These are phyloP conservation scores for Piprites chloris DNA, from an alignment of 2,113 vertebrate species.

Conservation along the genomic window DNA sequence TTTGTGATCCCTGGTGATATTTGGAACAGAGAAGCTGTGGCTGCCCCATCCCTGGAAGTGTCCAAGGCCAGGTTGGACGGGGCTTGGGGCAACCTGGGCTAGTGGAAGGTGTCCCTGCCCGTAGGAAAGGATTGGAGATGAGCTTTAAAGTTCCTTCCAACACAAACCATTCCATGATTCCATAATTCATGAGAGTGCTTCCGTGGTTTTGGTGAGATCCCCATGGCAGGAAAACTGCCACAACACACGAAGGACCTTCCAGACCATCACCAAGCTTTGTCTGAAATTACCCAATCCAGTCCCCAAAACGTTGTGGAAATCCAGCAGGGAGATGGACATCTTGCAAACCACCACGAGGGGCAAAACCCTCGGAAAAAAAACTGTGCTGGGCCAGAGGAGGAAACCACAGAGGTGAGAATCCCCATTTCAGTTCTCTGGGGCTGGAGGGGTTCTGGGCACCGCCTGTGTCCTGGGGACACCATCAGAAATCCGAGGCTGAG, in stretches of 20 bases:
- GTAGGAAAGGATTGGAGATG: background rate
- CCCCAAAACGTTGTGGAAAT: background rate
- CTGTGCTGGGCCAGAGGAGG: background rate
- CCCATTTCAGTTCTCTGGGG: background rate
- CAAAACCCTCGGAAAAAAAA: background rate
- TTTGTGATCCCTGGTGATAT: background rate
- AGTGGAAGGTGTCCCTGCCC: background rate
- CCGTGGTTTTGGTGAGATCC: background rate
- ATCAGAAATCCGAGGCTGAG: background rate
- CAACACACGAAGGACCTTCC: background rate
- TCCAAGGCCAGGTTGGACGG: background rate
- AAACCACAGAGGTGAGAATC: background rate
- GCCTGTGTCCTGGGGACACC: background rate
- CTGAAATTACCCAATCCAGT: rapidly evolving
- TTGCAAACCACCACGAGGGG: rapidly evolving
- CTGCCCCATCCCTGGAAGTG: background rate
- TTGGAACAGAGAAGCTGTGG: background rate
- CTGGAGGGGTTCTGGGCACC: rapidly evolving
- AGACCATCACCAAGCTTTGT: background rate
- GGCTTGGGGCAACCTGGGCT: background rate
- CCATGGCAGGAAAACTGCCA: background rate
- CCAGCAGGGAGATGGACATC: background rate
- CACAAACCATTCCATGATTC: background rate
- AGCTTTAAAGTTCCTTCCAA: background rate
- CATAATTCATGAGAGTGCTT: background rate